A percentile compares a stretch with the other conserved stretches of the same genome.
Conservation (phyloP, 1,140 invertebrate species). For the Saxidomus purpurata region DNA sequence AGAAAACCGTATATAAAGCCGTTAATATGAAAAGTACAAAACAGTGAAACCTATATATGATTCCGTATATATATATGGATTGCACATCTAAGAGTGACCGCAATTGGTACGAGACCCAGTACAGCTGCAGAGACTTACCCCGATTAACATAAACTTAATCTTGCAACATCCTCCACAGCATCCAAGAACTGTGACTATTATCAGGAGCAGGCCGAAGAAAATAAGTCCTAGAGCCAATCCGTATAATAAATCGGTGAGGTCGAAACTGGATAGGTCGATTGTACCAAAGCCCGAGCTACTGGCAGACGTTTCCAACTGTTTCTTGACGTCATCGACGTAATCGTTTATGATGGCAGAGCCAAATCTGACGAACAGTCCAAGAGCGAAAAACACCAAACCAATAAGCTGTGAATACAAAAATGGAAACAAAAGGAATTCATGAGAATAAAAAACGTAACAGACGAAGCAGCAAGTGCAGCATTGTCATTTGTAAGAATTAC, state of each 20-base stretch:
- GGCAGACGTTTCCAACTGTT: slow-evolving; percentile 13
- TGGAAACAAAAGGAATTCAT: too few species aligned
- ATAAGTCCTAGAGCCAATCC: slow-evolving; percentile 65
- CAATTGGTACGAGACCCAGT: too few species aligned
- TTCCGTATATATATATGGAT: too few species aligned
- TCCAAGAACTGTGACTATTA: slow-evolving; percentile 65
- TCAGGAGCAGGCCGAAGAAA: slow-evolving; percentile 66
- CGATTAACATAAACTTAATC: slow-evolving; percentile 59
- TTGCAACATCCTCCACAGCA: slow-evolving; percentile 70
- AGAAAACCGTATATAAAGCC: too few species aligned
- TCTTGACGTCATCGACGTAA: slow-evolving; percentile 45
- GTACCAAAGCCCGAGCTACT: slow-evolving; percentile 20
- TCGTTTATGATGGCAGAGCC: slow-evolving; percentile 46
- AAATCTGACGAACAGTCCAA: slow-evolving; percentile 63
- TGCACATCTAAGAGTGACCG: too few species aligned
- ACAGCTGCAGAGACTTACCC: slow-evolving; percentile 64
- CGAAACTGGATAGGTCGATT: slow-evolving; percentile 45
- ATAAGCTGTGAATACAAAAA: slow-evolving; percentile 64
- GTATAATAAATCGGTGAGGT: slow-evolving; percentile 63
- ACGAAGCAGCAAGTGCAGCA: too few species aligned
- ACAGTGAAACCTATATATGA: too few species aligned
- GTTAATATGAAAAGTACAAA: too few species aligned
- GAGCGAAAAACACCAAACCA: slow-evolving; percentile 54
- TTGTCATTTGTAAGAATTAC: too few species aligned
- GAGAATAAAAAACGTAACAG: too few species aligned